Evolutionary conservation across 92 coral and sea anemone genomes (phyloP), one percentile per base, ranked within the genome.

Genomic region (Phenganax marumi): DNA sequence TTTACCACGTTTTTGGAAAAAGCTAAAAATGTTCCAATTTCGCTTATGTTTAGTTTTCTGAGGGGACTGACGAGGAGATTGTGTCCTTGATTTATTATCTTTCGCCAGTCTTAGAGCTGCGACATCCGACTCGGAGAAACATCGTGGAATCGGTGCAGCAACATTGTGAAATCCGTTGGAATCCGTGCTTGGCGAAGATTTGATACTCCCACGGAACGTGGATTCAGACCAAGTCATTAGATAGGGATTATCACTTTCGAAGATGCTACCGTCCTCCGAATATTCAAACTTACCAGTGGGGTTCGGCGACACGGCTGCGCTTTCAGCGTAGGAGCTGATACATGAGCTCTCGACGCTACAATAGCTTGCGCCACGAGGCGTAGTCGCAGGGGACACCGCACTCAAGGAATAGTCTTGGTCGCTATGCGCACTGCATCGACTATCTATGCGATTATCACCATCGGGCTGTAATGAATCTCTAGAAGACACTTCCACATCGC

Each of bases 1-100:
- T 47, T 78, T 78, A 10, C 83, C 83, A 22, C 57, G 82, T 50
- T 62, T 78, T 62, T 50, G 73, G 52, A 78, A 78, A 61, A 78
- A 61, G 22, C 66, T 78, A 13, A 78, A 61, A 78, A 78, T 58
- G 17, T 50, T 78, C 83, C 83, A 47, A 50, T 78, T 58, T 39
- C 52, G 46, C 18, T 50, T 60, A 56, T 60, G 66, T 78, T 78
- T 78, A 7, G 83, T 78, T 47, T 47, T 24, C 66, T 78, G 68
- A 22, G 83, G 60, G 14, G 50, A 63, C 5, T 47, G 83, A 47
- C 73, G 60, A 78, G 73, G 50, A 49, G 83, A 10, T 14, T 61
- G 63, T 12, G 72, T 61, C 43, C 47, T 43, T 19, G 33, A 16
- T 62, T 63, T 78, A 22, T 52, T 17, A 6, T n/a, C 33, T n/a